Conservation (phyloP, 2,113 vertebrate species). For the Echinops telfairi region DNA sequence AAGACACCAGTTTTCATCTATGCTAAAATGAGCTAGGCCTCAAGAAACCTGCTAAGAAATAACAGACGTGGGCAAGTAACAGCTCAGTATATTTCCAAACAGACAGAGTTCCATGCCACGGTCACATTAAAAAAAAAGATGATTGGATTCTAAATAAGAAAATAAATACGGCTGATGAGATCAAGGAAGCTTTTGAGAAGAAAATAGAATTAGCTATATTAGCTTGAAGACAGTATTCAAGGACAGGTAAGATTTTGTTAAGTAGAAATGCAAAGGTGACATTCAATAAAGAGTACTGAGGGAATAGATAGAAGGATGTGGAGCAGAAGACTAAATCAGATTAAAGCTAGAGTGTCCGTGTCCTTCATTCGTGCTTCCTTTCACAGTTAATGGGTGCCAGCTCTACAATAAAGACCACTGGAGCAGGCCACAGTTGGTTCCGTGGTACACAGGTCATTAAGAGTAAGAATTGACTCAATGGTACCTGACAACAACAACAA, state of each 20-base stretch:
- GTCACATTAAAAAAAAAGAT: not conserved
- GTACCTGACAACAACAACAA: no score
- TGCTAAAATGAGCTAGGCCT: not conserved
- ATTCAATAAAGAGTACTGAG: not conserved
- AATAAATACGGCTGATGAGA: not conserved
- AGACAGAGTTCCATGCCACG: not conserved
- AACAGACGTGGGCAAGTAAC: not conserved
- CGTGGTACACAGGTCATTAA: no score
- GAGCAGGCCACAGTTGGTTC: no score
- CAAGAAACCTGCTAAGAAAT: conserved; percentile 2
- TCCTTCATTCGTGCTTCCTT: not conserved
- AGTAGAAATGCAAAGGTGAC: not conserved
- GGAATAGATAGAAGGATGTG: not conserved
- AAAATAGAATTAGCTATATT: not conserved
- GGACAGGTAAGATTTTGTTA: not conserved
- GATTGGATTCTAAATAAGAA: not conserved
- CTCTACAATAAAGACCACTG: not conserved
- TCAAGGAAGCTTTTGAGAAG: not conserved
- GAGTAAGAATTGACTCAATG: not conserved
- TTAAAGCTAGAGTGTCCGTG: not conserved
- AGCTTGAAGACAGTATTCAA: not conserved
- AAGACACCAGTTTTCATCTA: conserved; percentile 2
- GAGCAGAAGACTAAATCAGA: not conserved
- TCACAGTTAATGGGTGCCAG: not conserved
- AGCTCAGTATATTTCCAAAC: no score